phyloP scores from a whole-genome alignment of 2,888 invertebrate genomes.

The Zaprionus obscuricornis region DNA sequence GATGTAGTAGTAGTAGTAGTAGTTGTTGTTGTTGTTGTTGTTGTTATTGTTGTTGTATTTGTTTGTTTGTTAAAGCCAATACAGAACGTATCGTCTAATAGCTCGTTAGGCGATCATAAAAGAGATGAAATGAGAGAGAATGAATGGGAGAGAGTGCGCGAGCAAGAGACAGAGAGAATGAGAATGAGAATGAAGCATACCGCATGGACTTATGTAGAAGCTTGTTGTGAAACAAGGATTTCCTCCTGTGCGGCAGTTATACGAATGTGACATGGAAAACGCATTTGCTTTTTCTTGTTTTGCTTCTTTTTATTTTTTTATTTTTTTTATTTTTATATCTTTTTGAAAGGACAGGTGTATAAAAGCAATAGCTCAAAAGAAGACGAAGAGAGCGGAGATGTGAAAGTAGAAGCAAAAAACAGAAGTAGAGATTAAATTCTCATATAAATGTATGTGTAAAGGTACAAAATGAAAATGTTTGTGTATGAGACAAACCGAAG shows the following conservation, averaged over 20 bases:
- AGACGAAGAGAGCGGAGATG: too few relatives aligned
- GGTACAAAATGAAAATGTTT: too few relatives aligned
- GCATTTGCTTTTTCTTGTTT: conserved; percentile 40
- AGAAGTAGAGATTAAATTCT: too few relatives aligned
- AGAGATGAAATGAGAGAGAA: too few relatives aligned
- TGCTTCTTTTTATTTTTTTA: neutral
- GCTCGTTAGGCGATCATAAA: conserved; percentile 46
- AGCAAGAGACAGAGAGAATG: too few relatives aligned
- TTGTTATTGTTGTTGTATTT: too few relatives aligned
- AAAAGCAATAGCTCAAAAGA: conserved; percentile 21
- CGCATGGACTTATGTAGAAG: conserved; percentile 10
- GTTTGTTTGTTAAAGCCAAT: too few relatives aligned
- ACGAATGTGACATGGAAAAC: conserved; percentile 59
- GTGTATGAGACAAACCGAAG: too few relatives aligned
- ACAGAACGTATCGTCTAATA: conserved; percentile 31
- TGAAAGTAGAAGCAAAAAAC: conserved; percentile 1
- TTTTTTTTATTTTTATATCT: conserved; percentile 6
- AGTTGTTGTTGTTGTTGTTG: too few relatives aligned
- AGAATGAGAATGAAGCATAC: conserved; percentile 1
- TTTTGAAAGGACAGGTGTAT: conserved; percentile 19
- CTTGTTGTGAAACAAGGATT: conserved; percentile 3
- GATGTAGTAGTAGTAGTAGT: too few relatives aligned
- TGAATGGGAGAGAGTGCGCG: too few relatives aligned
- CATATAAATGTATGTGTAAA: conserved; percentile 27
- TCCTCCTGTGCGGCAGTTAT: conserved; percentile 22